These are phyloP conservation scores for Coptotermes formosanus DNA, from an alignment of 1,140 invertebrate genomes.

Conservation along the genomic window DNA sequence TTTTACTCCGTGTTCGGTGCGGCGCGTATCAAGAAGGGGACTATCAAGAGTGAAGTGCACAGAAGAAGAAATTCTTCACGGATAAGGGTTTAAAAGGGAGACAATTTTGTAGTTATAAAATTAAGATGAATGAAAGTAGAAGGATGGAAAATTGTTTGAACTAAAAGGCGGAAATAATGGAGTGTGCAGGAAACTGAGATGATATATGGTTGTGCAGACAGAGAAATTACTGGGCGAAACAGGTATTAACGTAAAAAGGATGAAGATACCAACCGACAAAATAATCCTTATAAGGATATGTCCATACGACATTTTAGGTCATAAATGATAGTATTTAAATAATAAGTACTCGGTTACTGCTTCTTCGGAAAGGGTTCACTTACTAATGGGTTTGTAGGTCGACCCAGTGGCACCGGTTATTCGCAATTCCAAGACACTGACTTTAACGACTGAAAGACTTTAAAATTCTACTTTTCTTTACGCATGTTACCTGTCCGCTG, in stretches of 20 bases:
- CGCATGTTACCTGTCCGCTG: too few species aligned
- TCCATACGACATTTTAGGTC: not conserved
- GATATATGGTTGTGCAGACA: not conserved
- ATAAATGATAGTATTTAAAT: too few species aligned
- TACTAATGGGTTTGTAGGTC: too few species aligned
- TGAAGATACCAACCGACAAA: not conserved
- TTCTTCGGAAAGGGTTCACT: too few species aligned
- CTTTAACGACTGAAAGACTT: too few species aligned
- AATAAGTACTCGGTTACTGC: too few species aligned
- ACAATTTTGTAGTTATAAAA: not conserved
- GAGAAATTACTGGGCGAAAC: not conserved
- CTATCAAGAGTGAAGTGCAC: not conserved
- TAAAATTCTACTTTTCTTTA: too few species aligned
- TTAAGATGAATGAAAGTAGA: not conserved
- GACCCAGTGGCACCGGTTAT: too few species aligned
- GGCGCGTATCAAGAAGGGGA: not conserved
- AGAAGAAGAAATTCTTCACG: not conserved
- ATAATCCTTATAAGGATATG: not conserved
- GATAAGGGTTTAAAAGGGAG: conserved; percentile 1
- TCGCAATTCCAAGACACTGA: too few species aligned
- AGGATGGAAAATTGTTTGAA: not conserved
- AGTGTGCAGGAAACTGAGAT: not conserved
- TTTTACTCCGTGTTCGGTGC: not conserved
- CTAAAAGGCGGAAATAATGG: not conserved
- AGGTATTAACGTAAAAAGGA: not conserved